Conservation (phyloP, 92 coral and sea anemone genomes). For the Porites cylindrica region DNA sequence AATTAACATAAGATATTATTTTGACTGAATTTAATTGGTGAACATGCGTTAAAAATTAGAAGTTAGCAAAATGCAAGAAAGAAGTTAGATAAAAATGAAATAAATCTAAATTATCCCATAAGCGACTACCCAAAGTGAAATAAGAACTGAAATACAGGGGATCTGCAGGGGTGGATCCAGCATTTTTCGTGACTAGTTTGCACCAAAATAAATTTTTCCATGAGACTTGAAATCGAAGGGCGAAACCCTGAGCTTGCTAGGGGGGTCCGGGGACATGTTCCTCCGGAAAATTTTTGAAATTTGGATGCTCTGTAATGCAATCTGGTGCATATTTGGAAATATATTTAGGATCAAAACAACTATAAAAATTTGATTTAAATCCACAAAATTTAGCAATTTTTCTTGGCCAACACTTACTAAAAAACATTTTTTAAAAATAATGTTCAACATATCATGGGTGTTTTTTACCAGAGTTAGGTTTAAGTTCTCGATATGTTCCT, state of each 20-base stretch:
- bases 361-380: slow-evolving; percentile 3
- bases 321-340: slow-evolving; percentile 25
- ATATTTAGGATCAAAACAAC: slow-evolving; percentile 18
- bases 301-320: slow-evolving; percentile 12
- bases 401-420: not conserved
- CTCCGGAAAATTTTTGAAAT: not conserved
- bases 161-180: slow-evolving; percentile 19
- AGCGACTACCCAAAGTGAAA: too few relatives aligned
- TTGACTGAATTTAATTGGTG: too few relatives aligned
- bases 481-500: too few relatives aligned
- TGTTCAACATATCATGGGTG: too few relatives aligned
- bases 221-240: slow-evolving; percentile 13
- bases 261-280: not conserved
- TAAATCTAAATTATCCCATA: too few relatives aligned
- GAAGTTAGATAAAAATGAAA: too few relatives aligned
- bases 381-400: slow-evolving; percentile 20
- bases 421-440: too few relatives aligned
- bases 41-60: too few relatives aligned
- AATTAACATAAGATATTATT: too few relatives aligned
- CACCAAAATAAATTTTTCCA: slow-evolving; percentile 1
- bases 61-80: too few relatives aligned
- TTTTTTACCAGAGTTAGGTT: too few relatives aligned
- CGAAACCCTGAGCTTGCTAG: not conserved
- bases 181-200: slow-evolving; percentile 4
- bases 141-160: too few relatives aligned